Base-by-base conservation (phyloP, 2,888 invertebrate species). In the Polymixis lichenea region DNA sequence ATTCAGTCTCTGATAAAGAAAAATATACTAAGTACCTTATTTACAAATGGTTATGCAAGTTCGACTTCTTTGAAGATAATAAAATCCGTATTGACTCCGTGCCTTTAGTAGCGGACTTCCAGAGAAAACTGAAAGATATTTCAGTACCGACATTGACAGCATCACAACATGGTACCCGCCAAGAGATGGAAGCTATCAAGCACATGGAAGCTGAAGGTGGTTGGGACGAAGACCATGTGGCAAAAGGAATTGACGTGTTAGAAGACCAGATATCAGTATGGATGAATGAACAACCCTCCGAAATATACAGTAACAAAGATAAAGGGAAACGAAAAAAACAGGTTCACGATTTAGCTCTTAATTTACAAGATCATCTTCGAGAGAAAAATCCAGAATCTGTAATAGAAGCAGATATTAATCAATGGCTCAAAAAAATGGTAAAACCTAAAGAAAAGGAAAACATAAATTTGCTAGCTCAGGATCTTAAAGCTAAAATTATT, bases 261-360 rank as follows among this genome's bases (percentile, higher is more conserved):
- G 88, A 92, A 91, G 93, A 94, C 76, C 90, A 92, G 87, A 93
- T 94, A 82, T 93, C 93, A 0, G 89, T 91, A 22, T 94, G 93
- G 93, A 88, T 94, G 83, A 91, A 93, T 79, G 89, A 93, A 75
- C 93, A 93, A 79, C 89, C 92, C 0, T 80, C 89, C 2, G 81
- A 89, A 56, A 88, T 93, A 69, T 92, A 89, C 80, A 46, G 51
- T 3, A 82, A 83, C 43, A 78, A 83, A 28, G 88, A 90, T 55
- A 89, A 84, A 82, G 75, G 65, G 8, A 72, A 64, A 8, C 88
- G 88, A 72, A 79, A 86, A 55, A 85, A 88, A 78, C 81, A 88
- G 83, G 79, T 92, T 28, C 88, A 91, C n/a, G 89, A 92, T 22
- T 83, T 94, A 72, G 93, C 92, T 19, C 78, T 88, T 38, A 85